These are phyloP conservation scores for Merluccius polli DNA, from an alignment of 2,797 vertebrate genomes.

Conservation along the genomic window DNA sequence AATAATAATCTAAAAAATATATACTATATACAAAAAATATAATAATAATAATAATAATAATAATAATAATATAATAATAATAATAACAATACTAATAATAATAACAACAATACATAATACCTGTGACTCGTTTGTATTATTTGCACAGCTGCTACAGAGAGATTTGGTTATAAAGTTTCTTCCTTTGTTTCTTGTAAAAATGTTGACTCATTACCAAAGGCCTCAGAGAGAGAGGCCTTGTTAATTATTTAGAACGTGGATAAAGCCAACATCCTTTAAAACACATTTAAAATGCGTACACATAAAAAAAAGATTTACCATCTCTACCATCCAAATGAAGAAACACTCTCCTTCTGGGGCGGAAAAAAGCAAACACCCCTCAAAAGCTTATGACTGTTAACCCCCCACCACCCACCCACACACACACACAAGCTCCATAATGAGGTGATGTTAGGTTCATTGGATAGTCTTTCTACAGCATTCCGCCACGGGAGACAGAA, in stretches of 20 bases:
- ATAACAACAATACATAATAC: background rate
- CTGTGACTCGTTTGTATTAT: background rate
- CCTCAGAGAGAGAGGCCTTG: background rate
- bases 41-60: background rate
- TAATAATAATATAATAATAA: background rate
- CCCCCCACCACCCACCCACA: background rate
- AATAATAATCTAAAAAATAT: no score
- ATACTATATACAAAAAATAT: no score
- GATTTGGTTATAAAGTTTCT: background rate
- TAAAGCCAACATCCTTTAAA: background rate
- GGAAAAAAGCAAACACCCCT: background rate
- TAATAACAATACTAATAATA: no score
- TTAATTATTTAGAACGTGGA: background rate
- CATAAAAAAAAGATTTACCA: background rate
- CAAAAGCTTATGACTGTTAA: background rate
- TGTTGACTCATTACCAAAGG: constrained; percentile 1
- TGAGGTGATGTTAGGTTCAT: background rate
- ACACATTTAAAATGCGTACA: background rate
- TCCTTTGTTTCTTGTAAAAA: background rate
- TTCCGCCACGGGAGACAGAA: background rate
- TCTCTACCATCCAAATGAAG: background rate
- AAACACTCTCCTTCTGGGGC: background rate
- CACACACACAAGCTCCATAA: background rate
- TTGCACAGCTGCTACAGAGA: background rate
- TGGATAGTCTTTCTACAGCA: background rate